These are phyloP conservation scores for Sussaba pulchella DNA, from an alignment of 2,888 invertebrate species.

Conservation along the genomic window DNA sequence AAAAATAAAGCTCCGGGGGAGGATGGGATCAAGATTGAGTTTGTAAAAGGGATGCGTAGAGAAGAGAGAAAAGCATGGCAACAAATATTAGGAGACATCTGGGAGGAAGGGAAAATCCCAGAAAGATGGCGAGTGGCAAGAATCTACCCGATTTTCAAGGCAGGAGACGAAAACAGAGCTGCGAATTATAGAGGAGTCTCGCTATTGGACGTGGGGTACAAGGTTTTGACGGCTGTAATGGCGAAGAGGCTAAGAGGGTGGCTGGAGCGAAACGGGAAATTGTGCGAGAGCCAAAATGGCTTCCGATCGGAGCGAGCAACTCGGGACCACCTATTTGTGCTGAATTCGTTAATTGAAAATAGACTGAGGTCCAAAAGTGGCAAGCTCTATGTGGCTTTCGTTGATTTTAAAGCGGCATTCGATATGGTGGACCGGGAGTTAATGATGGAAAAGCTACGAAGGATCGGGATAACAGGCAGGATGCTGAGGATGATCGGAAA, in stretches of 20 bases:
- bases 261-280: background rate
- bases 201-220: slow-evolving; percentile 37
- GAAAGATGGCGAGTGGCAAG: slow-evolving; percentile 47
- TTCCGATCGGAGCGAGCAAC: background rate
- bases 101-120: slow-evolving; percentile 35
- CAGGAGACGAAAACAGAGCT: slow-evolving; percentile 30
- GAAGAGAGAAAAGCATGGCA: background rate
- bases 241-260: background rate
- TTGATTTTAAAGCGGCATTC: slow-evolving; percentile 51
- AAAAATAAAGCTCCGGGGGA: slow-evolving; percentile 51
- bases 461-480: slow-evolving; percentile 47
- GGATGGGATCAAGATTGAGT: slow-evolving; percentile 46
- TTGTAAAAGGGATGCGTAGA: slow-evolving; percentile 3
- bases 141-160: slow-evolving; percentile 52
- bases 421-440: slow-evolving; percentile 54
- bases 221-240: background rate
- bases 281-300: background rate
- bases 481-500: slow-evolving; percentile 47
- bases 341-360: slow-evolving; percentile 8
- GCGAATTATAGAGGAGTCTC: slow-evolving; percentile 56
- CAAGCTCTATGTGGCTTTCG: slow-evolving; percentile 41
- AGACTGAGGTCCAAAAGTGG: slow-evolving; percentile 19
- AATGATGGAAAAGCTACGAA: slow-evolving; percentile 52
- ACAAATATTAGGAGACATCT: slow-evolving; percentile 36
- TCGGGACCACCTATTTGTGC: slow-evolving; percentile 6